Evolutionary conservation across 1,140 invertebrate genomes (phyloP).

Genomic region (Panonychus citri): DNA sequence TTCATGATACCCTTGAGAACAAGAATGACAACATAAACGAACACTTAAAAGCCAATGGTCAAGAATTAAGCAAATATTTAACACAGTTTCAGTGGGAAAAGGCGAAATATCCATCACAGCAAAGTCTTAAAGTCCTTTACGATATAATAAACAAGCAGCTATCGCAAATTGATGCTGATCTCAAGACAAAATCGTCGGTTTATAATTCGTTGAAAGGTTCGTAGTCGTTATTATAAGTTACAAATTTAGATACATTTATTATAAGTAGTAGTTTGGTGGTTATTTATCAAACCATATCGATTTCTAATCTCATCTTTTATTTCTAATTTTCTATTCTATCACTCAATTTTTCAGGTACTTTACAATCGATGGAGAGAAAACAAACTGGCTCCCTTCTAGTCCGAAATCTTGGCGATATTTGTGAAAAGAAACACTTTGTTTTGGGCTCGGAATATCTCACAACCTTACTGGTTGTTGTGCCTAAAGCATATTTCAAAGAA

Average conservation of each 20-base stretch:
- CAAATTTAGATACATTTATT: too few relatives aligned
- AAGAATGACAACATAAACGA: conserved; percentile 6
- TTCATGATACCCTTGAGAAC: conserved; percentile 12
- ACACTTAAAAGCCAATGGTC: conserved; percentile 11
- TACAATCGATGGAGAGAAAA: conserved; percentile 93
- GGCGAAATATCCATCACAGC: conserved; percentile 97
- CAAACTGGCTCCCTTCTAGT: conserved; percentile 35
- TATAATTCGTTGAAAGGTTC: conserved; percentile 69
- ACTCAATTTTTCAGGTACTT: conserved; percentile 27
- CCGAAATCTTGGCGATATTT: conserved; percentile 73
- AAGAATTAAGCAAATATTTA: conserved; percentile 73
- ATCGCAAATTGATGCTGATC: conserved; percentile 86
- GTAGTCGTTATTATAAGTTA: too few relatives aligned
- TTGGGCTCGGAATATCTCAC: conserved; percentile 92
- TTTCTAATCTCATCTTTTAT: too few relatives aligned
- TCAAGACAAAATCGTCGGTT: conserved; percentile 79
- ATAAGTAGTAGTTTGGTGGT: too few relatives aligned
- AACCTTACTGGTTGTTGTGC: conserved; percentile 87
- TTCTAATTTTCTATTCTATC: too few relatives aligned
- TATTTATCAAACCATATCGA: too few relatives aligned
- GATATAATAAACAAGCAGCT: conserved; percentile 98
- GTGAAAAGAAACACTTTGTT: conserved; percentile 97
- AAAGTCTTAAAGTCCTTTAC: conserved; percentile 80
- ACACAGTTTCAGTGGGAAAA: conserved; percentile 97
- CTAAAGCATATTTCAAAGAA: conserved; percentile 63